Evolutionary conservation across 2,797 vertebrate species (phyloP).

Genomic region (Tadarida brasiliensis): DNA sequence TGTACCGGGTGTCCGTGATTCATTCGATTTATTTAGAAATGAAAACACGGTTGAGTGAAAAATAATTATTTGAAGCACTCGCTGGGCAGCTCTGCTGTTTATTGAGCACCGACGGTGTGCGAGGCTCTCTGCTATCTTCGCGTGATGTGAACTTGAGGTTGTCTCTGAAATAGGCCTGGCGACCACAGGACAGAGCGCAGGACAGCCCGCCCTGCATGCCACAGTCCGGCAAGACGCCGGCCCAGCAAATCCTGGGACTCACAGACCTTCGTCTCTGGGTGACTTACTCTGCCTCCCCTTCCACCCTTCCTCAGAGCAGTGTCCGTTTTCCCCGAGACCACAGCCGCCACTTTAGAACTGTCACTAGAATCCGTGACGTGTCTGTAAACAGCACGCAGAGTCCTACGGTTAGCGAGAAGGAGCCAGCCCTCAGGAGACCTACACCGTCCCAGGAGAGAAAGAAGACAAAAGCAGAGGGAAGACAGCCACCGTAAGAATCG

Average conservation of each 20-base stretch:
- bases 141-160: fast-evolving
- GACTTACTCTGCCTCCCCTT: not conserved
- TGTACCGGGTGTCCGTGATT: not conserved
- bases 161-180: not conserved
- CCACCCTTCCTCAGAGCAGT: not conserved
- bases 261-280: not conserved
- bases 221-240: too few species aligned
- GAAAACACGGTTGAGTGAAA: not conserved
- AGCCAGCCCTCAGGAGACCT: not conserved
- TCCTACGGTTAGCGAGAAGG: not conserved
- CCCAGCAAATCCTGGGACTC: not conserved
- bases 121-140: fast-evolving
- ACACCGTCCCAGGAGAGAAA: not conserved
- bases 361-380: not conserved
- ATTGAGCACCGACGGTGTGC: not conserved
- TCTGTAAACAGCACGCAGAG: too few species aligned
- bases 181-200: not conserved
- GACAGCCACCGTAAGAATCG: not conserved
- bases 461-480: not conserved
- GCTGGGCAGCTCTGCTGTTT: not conserved
- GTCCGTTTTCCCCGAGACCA: not conserved
- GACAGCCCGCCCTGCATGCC: too few species aligned
- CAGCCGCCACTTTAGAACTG: not conserved
- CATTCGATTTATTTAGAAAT: not conserved
- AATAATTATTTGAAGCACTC: not conserved